Evolutionary conservation across 2,888 invertebrate genomes (phyloP).

Genomic region (Parnassius smintheus): DNA sequence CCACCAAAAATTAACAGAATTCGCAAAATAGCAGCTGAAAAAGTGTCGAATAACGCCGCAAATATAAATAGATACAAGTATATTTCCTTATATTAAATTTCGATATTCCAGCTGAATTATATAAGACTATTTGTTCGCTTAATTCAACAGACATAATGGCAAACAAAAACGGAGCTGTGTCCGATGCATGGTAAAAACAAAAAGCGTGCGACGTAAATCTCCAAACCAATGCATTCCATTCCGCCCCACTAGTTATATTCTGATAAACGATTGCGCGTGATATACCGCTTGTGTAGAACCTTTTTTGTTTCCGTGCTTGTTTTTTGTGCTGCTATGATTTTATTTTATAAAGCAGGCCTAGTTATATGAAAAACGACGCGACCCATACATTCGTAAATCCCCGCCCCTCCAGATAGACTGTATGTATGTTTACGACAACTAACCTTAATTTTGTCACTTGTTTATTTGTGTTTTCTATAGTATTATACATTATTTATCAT

Average conservation of each 20-base stretch:
- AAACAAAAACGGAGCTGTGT: constrained; percentile 9
- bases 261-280: constrained; percentile 70
- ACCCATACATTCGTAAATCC: constrained; percentile 5
- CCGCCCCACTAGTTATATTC: constrained; percentile 73
- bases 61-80: no score
- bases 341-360: constrained; percentile 25
- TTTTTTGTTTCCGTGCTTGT: constrained; percentile 29
- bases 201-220: constrained; percentile 50
- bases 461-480: no score
- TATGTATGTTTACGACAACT: no score
- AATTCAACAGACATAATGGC: not conserved
- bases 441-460: no score
- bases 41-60: no score
- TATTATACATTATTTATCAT: no score
- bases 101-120: no score
- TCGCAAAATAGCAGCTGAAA: no score
- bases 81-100: no score
- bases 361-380: constrained; percentile 11
- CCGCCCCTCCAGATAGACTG: not conserved
- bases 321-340: constrained; percentile 20
- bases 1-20: no score
- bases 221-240: constrained; percentile 64
- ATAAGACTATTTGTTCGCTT: not conserved
- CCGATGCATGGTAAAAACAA: constrained; percentile 27
- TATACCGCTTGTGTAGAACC: constrained; percentile 42